A percentile compares a stretch with the other conserved stretches of the same genome.
phyloP scores from a whole-genome alignment of 2,797 vertebrate genomes.

The Enteromius argenteus region DNA sequence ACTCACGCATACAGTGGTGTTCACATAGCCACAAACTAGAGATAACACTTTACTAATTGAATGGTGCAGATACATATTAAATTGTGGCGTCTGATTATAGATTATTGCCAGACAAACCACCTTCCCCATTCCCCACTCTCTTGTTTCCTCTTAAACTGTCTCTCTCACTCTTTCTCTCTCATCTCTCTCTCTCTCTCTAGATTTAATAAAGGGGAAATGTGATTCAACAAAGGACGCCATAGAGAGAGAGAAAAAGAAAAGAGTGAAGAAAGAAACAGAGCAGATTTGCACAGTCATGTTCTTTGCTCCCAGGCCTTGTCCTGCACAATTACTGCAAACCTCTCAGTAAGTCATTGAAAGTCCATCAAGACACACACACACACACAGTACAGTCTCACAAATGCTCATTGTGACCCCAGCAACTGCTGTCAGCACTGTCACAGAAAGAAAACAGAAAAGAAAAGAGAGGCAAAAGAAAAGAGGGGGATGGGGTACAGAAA shows the following conservation, averaged over 20 bases:
- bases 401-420: constrained; percentile 58
- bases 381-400: constrained; percentile 52
- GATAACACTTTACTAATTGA: constrained; percentile 37
- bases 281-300: constrained; percentile 35
- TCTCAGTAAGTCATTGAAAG: constrained; percentile 43
- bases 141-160: background rate
- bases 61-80: constrained; percentile 46
- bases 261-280: constrained; percentile 31
- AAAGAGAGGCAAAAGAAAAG: constrained; percentile 45
- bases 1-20: background rate
- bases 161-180: constrained; percentile 4
- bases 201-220: constrained; percentile 46
- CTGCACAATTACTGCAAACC: constrained; percentile 36
- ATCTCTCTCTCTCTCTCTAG: background rate
- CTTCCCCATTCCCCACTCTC: background rate
- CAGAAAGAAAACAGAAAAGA: constrained; percentile 20
- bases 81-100: constrained; percentile 51
- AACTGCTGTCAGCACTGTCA: constrained; percentile 59
- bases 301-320: constrained; percentile 27
- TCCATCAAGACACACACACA: constrained; percentile 36
- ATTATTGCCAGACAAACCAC: constrained; percentile 35
- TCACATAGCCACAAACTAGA: constrained; percentile 7
- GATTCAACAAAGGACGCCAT: constrained; percentile 40
- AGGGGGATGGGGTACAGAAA: constrained; percentile 33
- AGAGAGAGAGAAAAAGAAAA: constrained; percentile 21